Evolutionary conservation across 1,140 invertebrate species (phyloP).

Genomic region (Paraescarpia echinospica): DNA sequence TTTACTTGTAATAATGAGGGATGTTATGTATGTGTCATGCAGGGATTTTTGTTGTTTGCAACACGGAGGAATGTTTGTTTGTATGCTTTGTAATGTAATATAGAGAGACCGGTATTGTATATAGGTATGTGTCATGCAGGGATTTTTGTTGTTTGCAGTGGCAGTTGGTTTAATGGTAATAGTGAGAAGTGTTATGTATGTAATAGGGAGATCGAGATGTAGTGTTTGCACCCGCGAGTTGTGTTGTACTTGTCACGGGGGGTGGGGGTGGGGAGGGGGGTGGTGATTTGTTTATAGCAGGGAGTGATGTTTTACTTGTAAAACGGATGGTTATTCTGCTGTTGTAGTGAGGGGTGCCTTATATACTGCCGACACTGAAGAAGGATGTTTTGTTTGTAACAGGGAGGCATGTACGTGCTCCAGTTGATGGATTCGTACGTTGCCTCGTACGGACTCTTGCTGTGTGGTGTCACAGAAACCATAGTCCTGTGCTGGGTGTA

Average conservation of each 20-base stretch:
- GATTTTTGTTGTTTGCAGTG: too few species aligned
- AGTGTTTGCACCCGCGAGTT: background rate
- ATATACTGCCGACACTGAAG: too few species aligned
- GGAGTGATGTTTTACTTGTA: background rate
- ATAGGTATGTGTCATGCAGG: too few species aligned
- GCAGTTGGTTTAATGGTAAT: background rate
- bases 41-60: too few species aligned
- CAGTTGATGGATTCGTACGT: slow-evolving; percentile 1
- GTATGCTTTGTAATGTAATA: too few species aligned
- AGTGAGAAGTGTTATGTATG: background rate
- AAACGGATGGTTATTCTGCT: background rate
- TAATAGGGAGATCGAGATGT: background rate
- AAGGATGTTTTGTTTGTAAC: background rate
- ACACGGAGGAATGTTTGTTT: too few species aligned
- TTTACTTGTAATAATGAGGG: background rate
- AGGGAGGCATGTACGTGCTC: slow-evolving; percentile 11
- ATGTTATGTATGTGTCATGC: too few species aligned
- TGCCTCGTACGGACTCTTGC: background rate
- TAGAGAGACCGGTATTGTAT: too few species aligned
- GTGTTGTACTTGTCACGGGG: background rate
- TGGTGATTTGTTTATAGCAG: background rate
- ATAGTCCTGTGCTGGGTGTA: background rate
- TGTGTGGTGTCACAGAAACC: background rate
- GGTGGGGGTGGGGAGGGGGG: too few species aligned
- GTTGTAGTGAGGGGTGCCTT: background rate